Evolutionary conservation across 1,140 invertebrate genomes (phyloP).

Genomic region (Dendrolimus kikuchii): DNA sequence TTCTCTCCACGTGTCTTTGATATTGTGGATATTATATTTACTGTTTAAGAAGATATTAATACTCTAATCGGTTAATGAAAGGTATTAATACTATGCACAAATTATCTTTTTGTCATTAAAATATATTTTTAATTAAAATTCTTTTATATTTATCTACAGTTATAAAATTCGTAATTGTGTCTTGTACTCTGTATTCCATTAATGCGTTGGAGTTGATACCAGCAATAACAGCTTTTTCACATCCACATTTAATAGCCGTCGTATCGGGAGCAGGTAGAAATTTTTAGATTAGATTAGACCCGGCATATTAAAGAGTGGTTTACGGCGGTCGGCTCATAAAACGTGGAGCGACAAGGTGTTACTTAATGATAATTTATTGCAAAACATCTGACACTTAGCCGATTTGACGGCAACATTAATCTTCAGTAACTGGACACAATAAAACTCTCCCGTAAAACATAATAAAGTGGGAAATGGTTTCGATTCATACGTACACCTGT

Average conservation of each 20-base stretch:
- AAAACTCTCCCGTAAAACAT: slow-evolving; percentile 23
- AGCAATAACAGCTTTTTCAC: slow-evolving; percentile 26
- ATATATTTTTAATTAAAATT: slow-evolving; percentile 28
- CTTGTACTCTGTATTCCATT: slow-evolving; percentile 31
- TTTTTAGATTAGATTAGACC: slow-evolving; percentile 48
- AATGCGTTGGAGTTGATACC: slow-evolving; percentile 20
- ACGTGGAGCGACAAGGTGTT: slow-evolving; percentile 45
- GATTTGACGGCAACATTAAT: slow-evolving; percentile 52
- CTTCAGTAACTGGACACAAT: slow-evolving; percentile 44
- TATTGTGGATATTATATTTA: no score
- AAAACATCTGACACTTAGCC: slow-evolving; percentile 32
- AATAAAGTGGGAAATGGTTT: slow-evolving; percentile 12
- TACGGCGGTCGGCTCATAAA: slow-evolving; percentile 41
- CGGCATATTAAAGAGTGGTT: slow-evolving; percentile 34
- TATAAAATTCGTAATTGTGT: slow-evolving; percentile 44
- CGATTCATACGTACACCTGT: slow-evolving; percentile 23
- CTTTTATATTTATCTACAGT: slow-evolving; percentile 20
- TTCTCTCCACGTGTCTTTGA: no score
- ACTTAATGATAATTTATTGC: slow-evolving; percentile 64
- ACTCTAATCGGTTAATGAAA: no score
- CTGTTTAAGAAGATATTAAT: no score
- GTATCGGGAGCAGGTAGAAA: slow-evolving; percentile 37
- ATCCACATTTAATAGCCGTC: slow-evolving; percentile 21
- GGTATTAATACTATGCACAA: neutral
- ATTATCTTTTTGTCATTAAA: slow-evolving; percentile 19